A percentile compares a stretch with the other conserved stretches of the same genome.
Conservation (phyloP, 2,797 vertebrate species). For the Acanthurus leucopareius region DNA sequence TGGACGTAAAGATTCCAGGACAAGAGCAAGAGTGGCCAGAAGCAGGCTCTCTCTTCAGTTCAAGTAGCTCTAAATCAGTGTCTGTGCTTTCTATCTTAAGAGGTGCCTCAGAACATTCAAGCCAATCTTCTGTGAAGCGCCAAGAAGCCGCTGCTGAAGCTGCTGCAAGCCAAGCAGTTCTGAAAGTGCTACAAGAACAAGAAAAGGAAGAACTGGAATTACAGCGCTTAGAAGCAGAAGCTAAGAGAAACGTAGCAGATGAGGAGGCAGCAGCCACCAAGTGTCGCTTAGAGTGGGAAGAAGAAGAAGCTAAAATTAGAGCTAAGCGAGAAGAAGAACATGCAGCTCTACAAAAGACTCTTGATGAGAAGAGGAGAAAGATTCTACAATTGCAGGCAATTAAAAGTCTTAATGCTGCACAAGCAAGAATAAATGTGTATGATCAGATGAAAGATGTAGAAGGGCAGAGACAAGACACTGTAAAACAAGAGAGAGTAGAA, state of each 20-base stretch:
- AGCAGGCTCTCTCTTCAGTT: slow-evolving; percentile 42
- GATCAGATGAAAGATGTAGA: slow-evolving; percentile 7
- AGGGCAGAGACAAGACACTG: background rate
- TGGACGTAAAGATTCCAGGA: slow-evolving; percentile 15
- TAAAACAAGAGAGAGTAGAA: background rate
- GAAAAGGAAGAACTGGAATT: slow-evolving; percentile 46
- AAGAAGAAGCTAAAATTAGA: slow-evolving; percentile 18
- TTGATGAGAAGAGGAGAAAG: slow-evolving; percentile 38
- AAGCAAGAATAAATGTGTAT: slow-evolving; percentile 45
- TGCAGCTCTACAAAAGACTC: slow-evolving; percentile 16
- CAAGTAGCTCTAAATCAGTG: background rate
- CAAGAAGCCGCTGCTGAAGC: too few species aligned
- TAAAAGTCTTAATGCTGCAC: slow-evolving; percentile 35
- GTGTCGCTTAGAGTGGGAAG: slow-evolving; percentile 34
- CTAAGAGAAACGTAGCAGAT: slow-evolving; percentile 22
- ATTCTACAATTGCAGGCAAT: slow-evolving; percentile 33
- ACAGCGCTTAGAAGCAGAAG: slow-evolving; percentile 27
- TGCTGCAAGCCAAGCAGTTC: too few species aligned
- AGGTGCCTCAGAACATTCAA: too few species aligned
- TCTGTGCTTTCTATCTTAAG: background rate
- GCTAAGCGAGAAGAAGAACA: slow-evolving; percentile 27
- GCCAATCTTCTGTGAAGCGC: too few species aligned
- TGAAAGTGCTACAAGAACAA: slow-evolving; percentile 13
- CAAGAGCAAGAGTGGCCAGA: slow-evolving; percentile 44
- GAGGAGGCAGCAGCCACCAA: slow-evolving; percentile 4